Base-by-base conservation (phyloP, 2,113 vertebrate genomes). In the Platysternon megacephalum region DNA sequence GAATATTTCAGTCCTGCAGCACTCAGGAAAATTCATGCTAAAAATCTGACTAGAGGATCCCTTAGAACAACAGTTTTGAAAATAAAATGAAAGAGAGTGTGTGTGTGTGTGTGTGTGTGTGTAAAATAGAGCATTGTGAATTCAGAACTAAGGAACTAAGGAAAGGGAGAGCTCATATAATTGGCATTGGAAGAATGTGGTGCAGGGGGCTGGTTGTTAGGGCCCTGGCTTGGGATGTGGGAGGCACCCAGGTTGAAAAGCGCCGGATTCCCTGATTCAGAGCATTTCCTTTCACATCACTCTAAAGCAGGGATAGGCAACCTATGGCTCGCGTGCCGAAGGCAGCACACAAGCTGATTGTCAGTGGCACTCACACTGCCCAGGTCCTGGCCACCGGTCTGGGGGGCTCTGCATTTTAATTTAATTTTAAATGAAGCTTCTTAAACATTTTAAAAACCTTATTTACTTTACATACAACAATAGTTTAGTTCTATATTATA, bases 1-100 rank as follows among this genome's bases (percentile, higher is more conserved):
- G 72, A 96, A 51, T 88, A 84, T 84, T 97, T 95, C 58, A 89
- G 13, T 94, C 94, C 82, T 94, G 82, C 19, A 94, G 61, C 7
- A 85, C 82, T 58, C 90, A 96, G 84, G 32, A 83, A 90, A 35
- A 3, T n/a, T 91, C 89, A 89, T 82, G 46, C 22, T 61, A 89
- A 95, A 49, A 79, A 68, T 42, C 14, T 85, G 10, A 35, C 32
- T 82, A 22, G 80, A 24, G 29, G 11, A 46, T 53, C 1, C 3
- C 0, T 39, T 87, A 68, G n/a, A 90, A 93, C 72, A 42, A 94
- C 76, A 89, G 82, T n/a, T 46, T 84, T 79, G 35, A 84, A 93
- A 93, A 22, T 12, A 68, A 91, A 92, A 2, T 61, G 46, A 87
- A 72, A 48, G 65, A 26, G 84, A 72, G 5, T 29, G 74, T 79